Percentiles rank a stretch among this genome's conserved stretches.
Conservation (phyloP, 2,113 vertebrate genomes). For the Rhynchopsitta pachyrhyncha region DNA sequence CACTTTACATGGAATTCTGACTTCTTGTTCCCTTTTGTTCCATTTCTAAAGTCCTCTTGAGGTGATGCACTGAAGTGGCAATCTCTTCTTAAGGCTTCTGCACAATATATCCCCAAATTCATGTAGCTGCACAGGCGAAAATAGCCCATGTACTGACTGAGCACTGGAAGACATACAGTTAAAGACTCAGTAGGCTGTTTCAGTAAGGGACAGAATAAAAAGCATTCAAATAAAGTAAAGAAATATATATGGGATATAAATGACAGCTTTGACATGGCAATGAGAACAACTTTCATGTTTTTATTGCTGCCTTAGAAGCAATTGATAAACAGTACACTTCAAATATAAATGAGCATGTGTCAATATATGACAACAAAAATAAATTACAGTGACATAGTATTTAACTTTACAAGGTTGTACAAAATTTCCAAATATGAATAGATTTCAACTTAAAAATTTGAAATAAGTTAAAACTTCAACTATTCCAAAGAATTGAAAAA, state of each 20-base stretch:
- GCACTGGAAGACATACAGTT: background rate
- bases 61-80: background rate
- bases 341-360: slow-evolving; percentile 76
- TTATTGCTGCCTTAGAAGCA: slow-evolving; percentile 77
- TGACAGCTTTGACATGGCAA: slow-evolving; percentile 20
- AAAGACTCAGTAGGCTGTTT: background rate
- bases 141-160: background rate
- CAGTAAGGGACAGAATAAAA: background rate
- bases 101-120: background rate
- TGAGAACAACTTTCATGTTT: slow-evolving; percentile 71
- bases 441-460: slow-evolving; percentile 71
- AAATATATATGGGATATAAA: background rate
- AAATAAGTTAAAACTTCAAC: slow-evolving; percentile 76
- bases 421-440: slow-evolving; percentile 75
- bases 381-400: slow-evolving; percentile 74
- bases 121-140: background rate
- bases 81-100: background rate
- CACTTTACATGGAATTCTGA: background rate
- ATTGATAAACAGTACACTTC: slow-evolving; percentile 76
- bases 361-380: slow-evolving; percentile 75
- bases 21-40: background rate
- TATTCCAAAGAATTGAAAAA: slow-evolving; percentile 67
- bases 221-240: background rate
- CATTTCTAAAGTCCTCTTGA: background rate
- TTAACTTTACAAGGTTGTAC: slow-evolving; percentile 75